A percentile compares a stretch with the other conserved stretches of the same genome.
Evolutionary conservation across 2,888 invertebrate species (phyloP).

Genomic region (Lochmaea crataegi): DNA sequence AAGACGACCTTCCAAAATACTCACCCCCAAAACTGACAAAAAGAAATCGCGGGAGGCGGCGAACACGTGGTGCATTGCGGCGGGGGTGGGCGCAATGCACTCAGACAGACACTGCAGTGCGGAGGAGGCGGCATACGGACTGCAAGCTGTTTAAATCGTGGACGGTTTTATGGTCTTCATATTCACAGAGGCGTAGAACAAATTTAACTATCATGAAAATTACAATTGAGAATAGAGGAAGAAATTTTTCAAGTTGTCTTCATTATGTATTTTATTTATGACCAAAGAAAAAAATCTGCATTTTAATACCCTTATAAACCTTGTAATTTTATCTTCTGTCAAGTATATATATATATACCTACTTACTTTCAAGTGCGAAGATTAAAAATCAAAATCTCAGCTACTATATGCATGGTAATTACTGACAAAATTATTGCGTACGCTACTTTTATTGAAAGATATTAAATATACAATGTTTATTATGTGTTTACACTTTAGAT

Average conservation of each 20-base stretch:
- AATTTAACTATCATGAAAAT: too few species aligned
- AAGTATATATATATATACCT: too few species aligned
- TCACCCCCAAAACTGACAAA: constrained; percentile 11
- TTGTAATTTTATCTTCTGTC: too few species aligned
- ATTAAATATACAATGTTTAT: neutral
- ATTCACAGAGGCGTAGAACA: neutral
- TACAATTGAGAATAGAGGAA: too few species aligned
- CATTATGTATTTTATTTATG: too few species aligned
- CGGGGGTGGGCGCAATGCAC: constrained; percentile 67
- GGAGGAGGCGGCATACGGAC: constrained; percentile 48
- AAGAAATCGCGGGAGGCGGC: constrained; percentile 29
- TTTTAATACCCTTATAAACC: too few species aligned
- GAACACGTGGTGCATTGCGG: constrained; percentile 60
- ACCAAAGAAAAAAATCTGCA: too few species aligned
- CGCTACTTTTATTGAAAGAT: neutral
- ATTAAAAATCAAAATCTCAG: too few species aligned
- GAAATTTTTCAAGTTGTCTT: too few species aligned
- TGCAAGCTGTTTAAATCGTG: constrained; percentile 49
- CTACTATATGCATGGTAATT: too few species aligned
- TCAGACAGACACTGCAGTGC: constrained; percentile 51
- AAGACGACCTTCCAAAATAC: constrained; percentile 6
- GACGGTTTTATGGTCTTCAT: constrained; percentile 47
- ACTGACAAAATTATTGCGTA: too few species aligned
- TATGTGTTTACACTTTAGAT: neutral
- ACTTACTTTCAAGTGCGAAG: too few species aligned